Evolutionary conservation across 2,113 vertebrate genomes (phyloP).

Genomic region (Nymphicus hollandicus): DNA sequence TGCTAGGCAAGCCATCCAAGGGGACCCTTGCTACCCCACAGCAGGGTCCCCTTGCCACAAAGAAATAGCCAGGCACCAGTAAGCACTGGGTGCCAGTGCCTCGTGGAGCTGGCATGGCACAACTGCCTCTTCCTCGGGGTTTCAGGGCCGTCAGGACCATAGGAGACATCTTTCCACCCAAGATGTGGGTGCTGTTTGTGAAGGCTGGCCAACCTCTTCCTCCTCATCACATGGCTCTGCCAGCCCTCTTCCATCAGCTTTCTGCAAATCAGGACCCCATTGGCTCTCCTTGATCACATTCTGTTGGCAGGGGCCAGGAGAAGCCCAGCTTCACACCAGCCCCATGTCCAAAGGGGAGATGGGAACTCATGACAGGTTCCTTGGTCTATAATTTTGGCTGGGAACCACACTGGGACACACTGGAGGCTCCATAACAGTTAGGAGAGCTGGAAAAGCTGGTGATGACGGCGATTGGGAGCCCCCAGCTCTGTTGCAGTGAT

Average conservation of each 20-base stretch:
- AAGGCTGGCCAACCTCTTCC: not conserved
- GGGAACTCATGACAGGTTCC: not conserved
- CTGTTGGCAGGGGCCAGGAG: not conserved
- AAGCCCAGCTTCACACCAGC: not conserved
- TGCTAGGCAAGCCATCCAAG: fast-evolving
- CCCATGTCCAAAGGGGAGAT: not conserved
- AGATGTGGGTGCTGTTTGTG: fast-evolving
- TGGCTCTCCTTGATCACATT: fast-evolving
- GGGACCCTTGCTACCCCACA: not conserved
- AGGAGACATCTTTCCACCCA: not conserved
- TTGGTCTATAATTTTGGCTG: not conserved
- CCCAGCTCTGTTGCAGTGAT: fast-evolving
- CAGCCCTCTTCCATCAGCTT: not conserved
- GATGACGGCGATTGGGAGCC: not conserved
- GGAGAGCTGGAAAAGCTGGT: not conserved
- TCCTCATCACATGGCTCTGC: not conserved
- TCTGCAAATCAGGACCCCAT: not conserved
- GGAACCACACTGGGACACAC: not conserved
- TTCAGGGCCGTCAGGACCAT: not conserved
- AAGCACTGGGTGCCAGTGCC: not conserved
- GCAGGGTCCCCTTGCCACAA: fast-evolving
- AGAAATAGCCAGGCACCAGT: not conserved
- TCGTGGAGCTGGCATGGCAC: not conserved
- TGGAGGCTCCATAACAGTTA: not conserved
- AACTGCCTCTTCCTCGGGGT: not conserved